A percentile compares a stretch with the other conserved stretches of the same genome.
phyloP scores from a whole-genome alignment of 2,888 invertebrate genomes.

The Caradrina kadenii region DNA sequence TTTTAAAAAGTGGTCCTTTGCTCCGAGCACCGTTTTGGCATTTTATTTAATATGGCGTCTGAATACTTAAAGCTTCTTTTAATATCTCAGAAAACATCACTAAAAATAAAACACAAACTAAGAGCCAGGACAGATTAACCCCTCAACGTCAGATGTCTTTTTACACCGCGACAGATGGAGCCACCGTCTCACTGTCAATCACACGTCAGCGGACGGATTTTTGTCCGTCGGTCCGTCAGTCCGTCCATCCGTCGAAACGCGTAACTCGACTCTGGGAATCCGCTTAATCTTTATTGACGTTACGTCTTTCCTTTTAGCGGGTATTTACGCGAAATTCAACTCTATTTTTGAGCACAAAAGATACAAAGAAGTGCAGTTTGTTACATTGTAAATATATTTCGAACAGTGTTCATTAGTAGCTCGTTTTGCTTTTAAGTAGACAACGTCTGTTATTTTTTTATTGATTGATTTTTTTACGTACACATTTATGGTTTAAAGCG shows the following conservation, averaged over 20 bases:
- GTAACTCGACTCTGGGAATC: slow-evolving; percentile 73
- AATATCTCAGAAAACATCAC: slow-evolving; percentile 42
- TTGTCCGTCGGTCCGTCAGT: slow-evolving; percentile 75
- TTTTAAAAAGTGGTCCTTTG: slow-evolving; percentile 10
- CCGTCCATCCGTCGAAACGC: slow-evolving; percentile 72
- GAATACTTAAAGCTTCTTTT: slow-evolving; percentile 35
- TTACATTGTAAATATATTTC: slow-evolving; percentile 56
- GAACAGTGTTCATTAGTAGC: slow-evolving; percentile 79
- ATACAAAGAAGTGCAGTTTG: background rate
- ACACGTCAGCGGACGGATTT: slow-evolving; percentile 77
- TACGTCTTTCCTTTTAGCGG: slow-evolving; percentile 49
- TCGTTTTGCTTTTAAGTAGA: slow-evolving; percentile 80
- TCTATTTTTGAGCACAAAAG: slow-evolving; percentile 19
- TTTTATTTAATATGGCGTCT: slow-evolving; percentile 25
- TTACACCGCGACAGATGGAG: slow-evolving; percentile 62
- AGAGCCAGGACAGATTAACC: slow-evolving; percentile 64
- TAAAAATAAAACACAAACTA: slow-evolving; percentile 54
- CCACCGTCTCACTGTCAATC: slow-evolving; percentile 74
- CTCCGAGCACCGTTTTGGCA: slow-evolving; percentile 11
- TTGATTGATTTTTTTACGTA: slow-evolving; percentile 61
- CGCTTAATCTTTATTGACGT: slow-evolving; percentile 83
- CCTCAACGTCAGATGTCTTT: slow-evolving; percentile 68
- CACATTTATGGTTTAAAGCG: slow-evolving; percentile 49
- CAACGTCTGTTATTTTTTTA: slow-evolving; percentile 71
- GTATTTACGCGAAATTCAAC: slow-evolving; percentile 33